phyloP scores from a whole-genome alignment of 1,140 invertebrate genomes.

The Galleria mellonella region DNA sequence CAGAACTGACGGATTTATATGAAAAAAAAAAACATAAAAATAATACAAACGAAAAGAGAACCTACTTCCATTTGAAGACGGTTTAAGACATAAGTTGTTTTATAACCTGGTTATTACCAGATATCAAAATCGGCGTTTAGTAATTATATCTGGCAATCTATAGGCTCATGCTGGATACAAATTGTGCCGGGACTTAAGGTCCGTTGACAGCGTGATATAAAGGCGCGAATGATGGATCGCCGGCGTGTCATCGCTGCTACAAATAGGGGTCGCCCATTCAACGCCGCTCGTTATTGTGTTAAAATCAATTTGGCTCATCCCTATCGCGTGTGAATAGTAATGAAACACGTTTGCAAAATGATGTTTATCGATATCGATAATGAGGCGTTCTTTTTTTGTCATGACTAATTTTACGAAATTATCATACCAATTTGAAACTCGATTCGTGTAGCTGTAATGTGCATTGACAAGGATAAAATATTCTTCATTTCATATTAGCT shows the following conservation, averaged over 20 bases:
- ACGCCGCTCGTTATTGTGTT: constrained; percentile 61
- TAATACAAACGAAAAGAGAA: no score
- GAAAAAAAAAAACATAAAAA: background rate
- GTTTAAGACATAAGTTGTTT: no score
- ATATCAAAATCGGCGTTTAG: no score
- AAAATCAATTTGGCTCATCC: constrained; percentile 71
- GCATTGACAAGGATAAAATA: no score
- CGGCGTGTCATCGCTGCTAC: constrained; percentile 47
- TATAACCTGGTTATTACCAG: no score
- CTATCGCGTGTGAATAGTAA: constrained; percentile 26
- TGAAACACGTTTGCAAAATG: constrained; percentile 5
- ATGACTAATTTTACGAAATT: no score
- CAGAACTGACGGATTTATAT: background rate
- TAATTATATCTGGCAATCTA: background rate
- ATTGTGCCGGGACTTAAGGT: constrained; percentile 13
- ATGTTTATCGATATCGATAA: constrained; percentile 9
- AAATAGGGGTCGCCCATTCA: constrained; percentile 61
- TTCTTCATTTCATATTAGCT: no score
- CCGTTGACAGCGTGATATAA: constrained; percentile 17
- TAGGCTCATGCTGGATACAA: background rate
- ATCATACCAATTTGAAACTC: no score
- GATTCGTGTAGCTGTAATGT: no score
- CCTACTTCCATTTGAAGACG: no score
- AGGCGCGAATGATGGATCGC: constrained; percentile 52
- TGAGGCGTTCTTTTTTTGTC: no score